These are phyloP conservation scores for Adela reaumurella DNA, from an alignment of 2,888 invertebrate genomes.

Conservation along the genomic window DNA sequence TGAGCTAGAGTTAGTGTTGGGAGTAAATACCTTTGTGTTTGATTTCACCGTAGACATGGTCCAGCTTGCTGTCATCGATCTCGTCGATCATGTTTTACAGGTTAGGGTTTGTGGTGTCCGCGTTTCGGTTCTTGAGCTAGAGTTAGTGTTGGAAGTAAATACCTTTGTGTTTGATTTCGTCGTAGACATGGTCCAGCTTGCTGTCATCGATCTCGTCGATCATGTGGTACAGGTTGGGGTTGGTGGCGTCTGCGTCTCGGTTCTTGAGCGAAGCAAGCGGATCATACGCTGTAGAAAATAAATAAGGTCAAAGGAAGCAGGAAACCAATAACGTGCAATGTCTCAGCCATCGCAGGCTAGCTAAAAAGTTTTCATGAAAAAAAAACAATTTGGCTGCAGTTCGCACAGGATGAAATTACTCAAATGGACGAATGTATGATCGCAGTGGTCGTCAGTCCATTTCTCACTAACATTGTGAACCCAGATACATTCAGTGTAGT, in stretches of 20 bases:
- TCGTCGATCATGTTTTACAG: slow-evolving; percentile 79
- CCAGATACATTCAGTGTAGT: too few relatives aligned
- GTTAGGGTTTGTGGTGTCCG: slow-evolving; percentile 83
- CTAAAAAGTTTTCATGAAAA: too few relatives aligned
- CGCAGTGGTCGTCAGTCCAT: too few relatives aligned
- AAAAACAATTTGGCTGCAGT: too few relatives aligned
- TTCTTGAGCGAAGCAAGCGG: slow-evolving; percentile 69
- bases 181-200: slow-evolving; percentile 80
- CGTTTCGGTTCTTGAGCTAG: slow-evolving; percentile 78
- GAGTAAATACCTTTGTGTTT: slow-evolving; percentile 84
- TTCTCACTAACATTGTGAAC: too few relatives aligned
- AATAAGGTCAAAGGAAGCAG: too few relatives aligned
- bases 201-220: slow-evolving; percentile 73
- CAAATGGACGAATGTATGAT: too few relatives aligned
- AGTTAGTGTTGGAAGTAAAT: too few relatives aligned
- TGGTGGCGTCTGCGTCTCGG: slow-evolving; percentile 78
- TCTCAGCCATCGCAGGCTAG: too few relatives aligned
- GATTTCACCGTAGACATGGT: slow-evolving; percentile 88
- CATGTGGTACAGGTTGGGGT: slow-evolving; percentile 82
- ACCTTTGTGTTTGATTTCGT: slow-evolving; percentile 84
- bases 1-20: too few relatives aligned
- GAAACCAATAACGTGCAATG: too few relatives aligned
- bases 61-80: slow-evolving; percentile 68
- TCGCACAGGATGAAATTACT: too few relatives aligned
- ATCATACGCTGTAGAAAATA: slow-evolving; percentile 51